Evolutionary conservation across 1,140 invertebrate species (phyloP), one percentile per base, ranked within the genome.

Genomic region (Drosophila aff.): DNA sequence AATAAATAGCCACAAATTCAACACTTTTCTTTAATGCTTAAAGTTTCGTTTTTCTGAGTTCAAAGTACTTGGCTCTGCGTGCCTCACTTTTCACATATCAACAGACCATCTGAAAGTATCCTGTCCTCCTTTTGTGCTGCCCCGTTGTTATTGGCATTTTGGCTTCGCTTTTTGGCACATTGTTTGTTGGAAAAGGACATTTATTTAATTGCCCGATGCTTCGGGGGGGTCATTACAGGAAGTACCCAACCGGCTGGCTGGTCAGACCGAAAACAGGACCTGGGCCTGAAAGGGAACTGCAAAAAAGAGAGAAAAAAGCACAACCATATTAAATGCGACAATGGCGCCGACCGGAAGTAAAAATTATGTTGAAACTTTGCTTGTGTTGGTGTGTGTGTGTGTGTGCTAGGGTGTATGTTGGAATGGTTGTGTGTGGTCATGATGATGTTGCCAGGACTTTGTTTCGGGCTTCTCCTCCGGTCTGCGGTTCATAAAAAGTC

Each of bases 401-500:
- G 33, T 59, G 23, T 60, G 65, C 61, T 44, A 21, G 13, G 26
- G 55, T 52, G 52, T 76, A 41, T 74, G 49, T 66, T 59, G 36
- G 47, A 74, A 44, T 84, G 61, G 68, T 64, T 62, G 73, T 81
- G 59, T 75, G 62, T 71, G 64, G 62, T 81, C 50, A 74, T 50
- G 72, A 73, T 73, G 69, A 73, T 60, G 66, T 36, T 73, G 73
- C 36, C 46, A 43, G 59, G 59, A 50, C 63, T 85, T 86, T 85
- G 76, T 85, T 90, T 89, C 47, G 63, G 53, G 49, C 43, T 55
- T 57, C 53, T 50, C 58, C 76, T 53, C 40, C 63, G 52, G 46
- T 77, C 81, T 90, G 79, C 72, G 86, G 86, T 91, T 82, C 86
- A 91, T 90, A 90, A 90, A 91, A 90, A 85, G 71, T 80, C 85